These are phyloP conservation scores for Fistularia tabacaria DNA, from an alignment of 2,797 vertebrate genomes.

Conservation along the genomic window DNA sequence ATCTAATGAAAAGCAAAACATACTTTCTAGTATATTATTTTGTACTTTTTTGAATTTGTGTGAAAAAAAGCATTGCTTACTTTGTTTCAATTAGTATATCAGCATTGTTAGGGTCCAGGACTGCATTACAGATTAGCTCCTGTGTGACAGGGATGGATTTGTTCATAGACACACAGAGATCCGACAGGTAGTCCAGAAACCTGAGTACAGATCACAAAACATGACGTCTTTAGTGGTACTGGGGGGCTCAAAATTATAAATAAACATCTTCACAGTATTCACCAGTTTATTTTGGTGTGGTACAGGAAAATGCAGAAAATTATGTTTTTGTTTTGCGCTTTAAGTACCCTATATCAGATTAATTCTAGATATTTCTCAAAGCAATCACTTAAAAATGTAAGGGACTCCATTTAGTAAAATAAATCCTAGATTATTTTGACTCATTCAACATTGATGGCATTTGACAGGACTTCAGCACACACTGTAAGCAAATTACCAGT, in stretches of 20 bases:
- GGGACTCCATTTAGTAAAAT: no score
- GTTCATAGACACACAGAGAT: constrained; percentile 97
- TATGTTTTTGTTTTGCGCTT: no score
- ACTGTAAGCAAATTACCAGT: constrained; percentile 27
- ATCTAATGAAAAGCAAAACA: constrained; percentile 57
- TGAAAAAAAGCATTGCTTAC: constrained; percentile 66
- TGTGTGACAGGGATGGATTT: constrained; percentile 98
- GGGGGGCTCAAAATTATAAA: no score
- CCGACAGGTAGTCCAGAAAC: constrained; percentile 97
- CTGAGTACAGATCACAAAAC: constrained; percentile 56
- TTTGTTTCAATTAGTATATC: constrained; percentile 99
- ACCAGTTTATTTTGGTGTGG: not conserved
- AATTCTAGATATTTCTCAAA: no score
- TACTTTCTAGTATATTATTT: not conserved
- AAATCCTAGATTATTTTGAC: no score
- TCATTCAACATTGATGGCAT: constrained; percentile 5
- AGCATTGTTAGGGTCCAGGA: constrained; percentile 88
- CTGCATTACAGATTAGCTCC: constrained; percentile 96
- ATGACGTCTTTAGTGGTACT: not conserved
- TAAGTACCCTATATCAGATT: no score
- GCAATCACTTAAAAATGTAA: no score
- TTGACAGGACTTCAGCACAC: constrained; percentile 17
- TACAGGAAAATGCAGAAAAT: no score
- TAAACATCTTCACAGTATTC: constrained; percentile 1
- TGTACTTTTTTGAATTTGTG: not conserved